Evolutionary conservation across 1,140 invertebrate species (phyloP).

Genomic region (Daktulosphaira vitifoliae): DNA sequence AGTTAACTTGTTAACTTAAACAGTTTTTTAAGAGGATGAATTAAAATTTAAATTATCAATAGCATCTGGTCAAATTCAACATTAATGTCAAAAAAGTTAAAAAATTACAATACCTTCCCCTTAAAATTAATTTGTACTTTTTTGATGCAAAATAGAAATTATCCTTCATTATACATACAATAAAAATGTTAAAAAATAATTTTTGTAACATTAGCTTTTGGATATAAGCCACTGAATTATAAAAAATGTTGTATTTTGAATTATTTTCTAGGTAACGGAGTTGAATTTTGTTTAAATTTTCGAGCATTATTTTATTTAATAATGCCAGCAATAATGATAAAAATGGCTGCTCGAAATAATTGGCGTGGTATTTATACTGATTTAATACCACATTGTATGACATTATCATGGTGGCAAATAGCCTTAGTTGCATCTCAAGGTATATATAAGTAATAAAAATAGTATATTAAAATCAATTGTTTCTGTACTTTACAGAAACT

Average conservation of each 20-base stretch:
- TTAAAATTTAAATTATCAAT: too few relatives aligned
- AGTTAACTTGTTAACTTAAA: too few relatives aligned
- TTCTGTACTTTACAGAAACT: not conserved
- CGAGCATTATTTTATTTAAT: conserved; percentile 65
- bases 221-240: not conserved
- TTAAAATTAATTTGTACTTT: too few relatives aligned
- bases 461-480: not conserved
- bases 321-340: conserved; percentile 61
- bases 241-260: not conserved
- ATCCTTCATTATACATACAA: too few relatives aligned
- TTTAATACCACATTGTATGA: conserved; percentile 74
- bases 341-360: conserved; percentile 60
- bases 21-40: too few relatives aligned
- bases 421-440: conserved; percentile 68
- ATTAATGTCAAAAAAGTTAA: too few relatives aligned
- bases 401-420: conserved; percentile 76
- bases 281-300: conserved; percentile 76
- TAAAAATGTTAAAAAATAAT: too few relatives aligned
- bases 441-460: not conserved
- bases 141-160: too few relatives aligned
- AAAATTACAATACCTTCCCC: too few relatives aligned
- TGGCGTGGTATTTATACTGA: conserved; percentile 70
- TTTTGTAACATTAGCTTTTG: too few relatives aligned
- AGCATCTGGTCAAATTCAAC: too few relatives aligned
- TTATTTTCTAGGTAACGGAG: conserved; percentile 50